Evolutionary conservation across 2,888 invertebrate species (phyloP).

Genomic region (Imbricaverruca yamaguchii): DNA sequence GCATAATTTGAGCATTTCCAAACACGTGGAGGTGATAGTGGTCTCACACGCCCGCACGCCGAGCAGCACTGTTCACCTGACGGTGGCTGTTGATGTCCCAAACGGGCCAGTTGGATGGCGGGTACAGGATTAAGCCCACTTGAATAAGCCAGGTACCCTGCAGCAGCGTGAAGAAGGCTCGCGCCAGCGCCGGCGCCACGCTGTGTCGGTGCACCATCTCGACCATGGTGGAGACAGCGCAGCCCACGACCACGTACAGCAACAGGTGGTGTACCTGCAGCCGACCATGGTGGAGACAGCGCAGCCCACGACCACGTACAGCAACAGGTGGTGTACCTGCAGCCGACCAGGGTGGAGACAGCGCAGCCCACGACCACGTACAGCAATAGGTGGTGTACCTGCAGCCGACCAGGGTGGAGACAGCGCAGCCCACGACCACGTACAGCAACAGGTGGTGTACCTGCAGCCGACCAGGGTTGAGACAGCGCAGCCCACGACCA

Average conservation of each 20-base stretch:
- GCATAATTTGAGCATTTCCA: no score
- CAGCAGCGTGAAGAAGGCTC: constrained; percentile 43
- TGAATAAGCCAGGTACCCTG: constrained; percentile 51
- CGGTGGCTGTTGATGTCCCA: not conserved
- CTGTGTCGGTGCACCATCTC: constrained; percentile 42
- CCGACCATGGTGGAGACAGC: not conserved
- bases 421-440: no score
- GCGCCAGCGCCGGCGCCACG: constrained; percentile 40
- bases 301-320: no score
- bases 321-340: no score
- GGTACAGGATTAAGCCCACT: constrained; percentile 47
- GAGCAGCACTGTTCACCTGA: not conserved
- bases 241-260: constrained; percentile 41
- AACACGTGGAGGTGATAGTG: not conserved
- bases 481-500: no score
- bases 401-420: no score
- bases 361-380: no score
- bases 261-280: constrained; percentile 45
- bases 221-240: constrained; percentile 38
- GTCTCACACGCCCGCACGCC: no score
- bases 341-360: no score
- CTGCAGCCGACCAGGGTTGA: no score
- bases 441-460: no score
- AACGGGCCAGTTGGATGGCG: constrained; percentile 37
- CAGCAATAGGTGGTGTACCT: no score